Conservation (phyloP, 2,797 vertebrate genomes). For the Avahi laniger region DNA sequence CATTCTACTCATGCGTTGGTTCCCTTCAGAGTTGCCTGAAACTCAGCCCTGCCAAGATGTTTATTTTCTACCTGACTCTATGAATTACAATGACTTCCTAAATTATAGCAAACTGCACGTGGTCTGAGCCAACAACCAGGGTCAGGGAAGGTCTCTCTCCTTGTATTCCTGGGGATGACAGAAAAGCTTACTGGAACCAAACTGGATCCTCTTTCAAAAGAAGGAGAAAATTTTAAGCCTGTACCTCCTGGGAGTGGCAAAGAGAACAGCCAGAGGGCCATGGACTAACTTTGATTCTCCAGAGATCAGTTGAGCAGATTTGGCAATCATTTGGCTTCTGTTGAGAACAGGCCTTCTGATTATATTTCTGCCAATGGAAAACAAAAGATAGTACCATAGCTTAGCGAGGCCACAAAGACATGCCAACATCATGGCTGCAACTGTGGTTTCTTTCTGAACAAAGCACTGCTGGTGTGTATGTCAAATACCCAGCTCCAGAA, state of each 20-base stretch:
- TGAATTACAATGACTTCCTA: conserved; percentile 69
- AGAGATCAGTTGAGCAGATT: conserved; percentile 66
- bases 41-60: conserved; percentile 40
- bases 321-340: conserved; percentile 71
- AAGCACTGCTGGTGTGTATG: neutral
- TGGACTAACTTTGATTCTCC: conserved; percentile 49
- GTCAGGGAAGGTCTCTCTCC: conserved; percentile 54
- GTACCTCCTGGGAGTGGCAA: conserved; percentile 63
- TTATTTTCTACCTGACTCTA: conserved; percentile 64
- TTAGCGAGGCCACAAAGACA: conserved; percentile 23
- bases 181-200: conserved; percentile 62
- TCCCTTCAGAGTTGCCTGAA: conserved; percentile 47
- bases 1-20: conserved; percentile 26
- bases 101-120: conserved; percentile 54
- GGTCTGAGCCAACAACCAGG: conserved; percentile 46
- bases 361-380: conserved; percentile 53
- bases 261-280: conserved; percentile 64
- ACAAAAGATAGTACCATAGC: conserved; percentile 51
- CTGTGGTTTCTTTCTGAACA: neutral
- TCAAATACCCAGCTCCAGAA: neutral
- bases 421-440: neutral
- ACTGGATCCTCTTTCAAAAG: conserved; percentile 70
- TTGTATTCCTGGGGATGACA: neutral
- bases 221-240: conserved; percentile 65
- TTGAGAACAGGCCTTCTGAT: conserved; percentile 68